These are phyloP conservation scores for Shinisaurus crocodilurus DNA, from an alignment of 2,113 vertebrate genomes.

Conservation along the genomic window DNA sequence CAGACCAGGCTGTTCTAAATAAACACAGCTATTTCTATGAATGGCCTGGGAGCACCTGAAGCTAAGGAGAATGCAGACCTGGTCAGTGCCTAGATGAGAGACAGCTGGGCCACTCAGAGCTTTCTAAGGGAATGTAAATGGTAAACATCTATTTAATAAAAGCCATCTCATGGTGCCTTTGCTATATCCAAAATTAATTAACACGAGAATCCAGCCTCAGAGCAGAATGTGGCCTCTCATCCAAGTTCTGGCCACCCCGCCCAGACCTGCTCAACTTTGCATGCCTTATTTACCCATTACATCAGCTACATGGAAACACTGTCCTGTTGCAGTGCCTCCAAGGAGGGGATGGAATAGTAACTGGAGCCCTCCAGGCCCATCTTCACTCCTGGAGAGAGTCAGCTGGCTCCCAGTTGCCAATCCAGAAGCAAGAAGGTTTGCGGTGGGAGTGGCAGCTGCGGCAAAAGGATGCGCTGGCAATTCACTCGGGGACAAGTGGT, in stretches of 20 bases:
- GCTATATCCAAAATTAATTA: background rate
- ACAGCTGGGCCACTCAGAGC: no score
- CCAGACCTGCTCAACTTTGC: background rate
- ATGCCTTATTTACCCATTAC: background rate
- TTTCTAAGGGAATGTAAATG: no score
- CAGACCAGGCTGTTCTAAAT: no score
- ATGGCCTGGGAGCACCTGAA: no score
- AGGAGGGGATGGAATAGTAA: background rate
- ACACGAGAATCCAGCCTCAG: background rate
- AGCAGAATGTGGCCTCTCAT: no score
- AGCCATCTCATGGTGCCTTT: background rate
- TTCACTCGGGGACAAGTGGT: background rate
- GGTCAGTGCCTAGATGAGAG: no score
- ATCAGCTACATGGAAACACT: background rate
- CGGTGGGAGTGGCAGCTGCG: background rate
- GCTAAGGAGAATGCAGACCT: no score
- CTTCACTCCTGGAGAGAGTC: no score
- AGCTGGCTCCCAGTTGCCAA: background rate
- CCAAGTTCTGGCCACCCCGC: background rate
- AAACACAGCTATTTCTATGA: no score
- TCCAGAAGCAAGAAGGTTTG: background rate
- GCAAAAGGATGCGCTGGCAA: background rate
- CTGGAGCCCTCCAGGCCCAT: background rate
- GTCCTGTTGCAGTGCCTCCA: background rate
- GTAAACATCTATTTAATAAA: background rate